These are phyloP conservation scores for Xiphorhynchus elegans DNA, from an alignment of 2,113 vertebrate genomes.

Conservation along the genomic window DNA sequence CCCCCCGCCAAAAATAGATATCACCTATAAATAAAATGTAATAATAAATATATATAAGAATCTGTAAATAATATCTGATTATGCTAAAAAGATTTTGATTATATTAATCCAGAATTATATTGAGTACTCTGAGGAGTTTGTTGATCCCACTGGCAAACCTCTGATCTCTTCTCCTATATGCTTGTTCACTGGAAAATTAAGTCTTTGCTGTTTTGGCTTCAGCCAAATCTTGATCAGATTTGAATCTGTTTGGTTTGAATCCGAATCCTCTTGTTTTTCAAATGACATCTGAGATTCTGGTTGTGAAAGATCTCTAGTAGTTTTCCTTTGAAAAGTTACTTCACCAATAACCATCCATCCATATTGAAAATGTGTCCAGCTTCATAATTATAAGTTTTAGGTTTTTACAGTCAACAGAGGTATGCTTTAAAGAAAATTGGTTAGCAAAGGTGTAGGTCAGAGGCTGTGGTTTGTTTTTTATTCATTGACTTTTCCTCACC, in stretches of 20 bases:
- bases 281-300: not conserved
- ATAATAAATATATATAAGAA: not conserved
- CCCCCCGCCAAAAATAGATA: not conserved
- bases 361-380: not conserved
- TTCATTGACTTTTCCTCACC: not conserved
- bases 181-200: not conserved
- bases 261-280: not conserved
- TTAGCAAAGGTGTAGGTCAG: not conserved
- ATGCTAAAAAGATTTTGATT: not conserved
- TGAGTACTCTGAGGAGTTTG: not conserved
- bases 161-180: not conserved
- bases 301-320: not conserved
- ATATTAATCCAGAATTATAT: not conserved
- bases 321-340: not conserved
- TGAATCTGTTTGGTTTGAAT: not conserved
- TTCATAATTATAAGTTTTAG: not conserved
- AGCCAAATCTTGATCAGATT: not conserved
- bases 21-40: not conserved
- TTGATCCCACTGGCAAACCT: not conserved
- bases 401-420: not conserved
- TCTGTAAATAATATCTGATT: not conserved
- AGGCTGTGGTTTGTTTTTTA: not conserved
- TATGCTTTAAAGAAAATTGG: constrained; percentile 1
- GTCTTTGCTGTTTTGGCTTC: not conserved
- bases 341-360: not conserved